A percentile compares a stretch with the other conserved stretches of the same genome.
phyloP scores from a whole-genome alignment of 2,113 vertebrate genomes.

The Pavo muticus region DNA sequence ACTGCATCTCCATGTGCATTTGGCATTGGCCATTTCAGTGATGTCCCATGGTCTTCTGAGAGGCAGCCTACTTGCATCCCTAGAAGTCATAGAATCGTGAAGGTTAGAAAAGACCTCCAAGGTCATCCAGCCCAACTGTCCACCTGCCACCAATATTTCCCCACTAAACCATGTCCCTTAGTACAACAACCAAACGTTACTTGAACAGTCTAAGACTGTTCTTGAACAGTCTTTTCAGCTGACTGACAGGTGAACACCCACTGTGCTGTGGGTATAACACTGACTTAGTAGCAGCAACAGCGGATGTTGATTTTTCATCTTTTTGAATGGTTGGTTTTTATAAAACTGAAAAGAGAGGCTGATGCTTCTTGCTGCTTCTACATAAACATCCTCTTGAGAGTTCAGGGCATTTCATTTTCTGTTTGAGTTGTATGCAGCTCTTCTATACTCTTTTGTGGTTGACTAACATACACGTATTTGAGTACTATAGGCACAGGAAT shows the following conservation, averaged over 20 bases:
- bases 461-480: neutral
- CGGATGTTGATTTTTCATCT: constrained; percentile 9
- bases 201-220: too few species aligned
- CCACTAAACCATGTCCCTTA: too few species aligned
- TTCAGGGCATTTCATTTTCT: neutral
- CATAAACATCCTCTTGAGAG: neutral
- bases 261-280: neutral
- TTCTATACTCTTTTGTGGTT: neutral
- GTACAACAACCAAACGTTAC: too few species aligned
- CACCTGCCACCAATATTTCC: too few species aligned
- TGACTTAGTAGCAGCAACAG: neutral
- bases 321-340: neutral
- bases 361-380: neutral
- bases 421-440: neutral
- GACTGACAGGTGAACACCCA: neutral
- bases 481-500: neutral
- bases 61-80: neutral
- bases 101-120: too few species aligned
- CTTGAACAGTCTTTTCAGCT: neutral
- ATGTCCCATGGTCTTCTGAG: neutral
- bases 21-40: neutral
- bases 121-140: too few species aligned
- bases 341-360: neutral
- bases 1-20: neutral
- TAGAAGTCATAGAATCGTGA: neutral